These are phyloP conservation scores for Lepidochitona cinerea DNA, from an alignment of 2,888 invertebrate species.

Conservation along the genomic window DNA sequence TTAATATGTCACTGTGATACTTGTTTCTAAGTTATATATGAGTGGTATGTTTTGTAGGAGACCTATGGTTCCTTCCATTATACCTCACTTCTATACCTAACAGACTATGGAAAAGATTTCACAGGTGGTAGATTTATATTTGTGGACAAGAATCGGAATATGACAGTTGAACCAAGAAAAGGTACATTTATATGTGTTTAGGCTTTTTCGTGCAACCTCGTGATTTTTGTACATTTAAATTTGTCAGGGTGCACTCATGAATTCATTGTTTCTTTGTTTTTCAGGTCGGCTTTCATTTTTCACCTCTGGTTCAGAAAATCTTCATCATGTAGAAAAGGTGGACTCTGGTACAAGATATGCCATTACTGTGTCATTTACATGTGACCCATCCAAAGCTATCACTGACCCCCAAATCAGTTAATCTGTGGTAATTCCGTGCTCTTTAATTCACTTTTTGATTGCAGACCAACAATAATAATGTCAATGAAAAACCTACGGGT, in stretches of 20 bases:
- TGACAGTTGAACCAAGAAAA: constrained; percentile 83
- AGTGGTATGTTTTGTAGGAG: constrained; percentile 78
- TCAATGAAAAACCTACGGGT: too few relatives aligned
- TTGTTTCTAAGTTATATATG: too few relatives aligned
- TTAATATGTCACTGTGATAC: too few relatives aligned
- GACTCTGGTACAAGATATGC: constrained; percentile 84
- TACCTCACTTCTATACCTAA: constrained; percentile 86
- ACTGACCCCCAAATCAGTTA: constrained; percentile 37
- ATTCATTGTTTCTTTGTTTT: constrained; percentile 26
- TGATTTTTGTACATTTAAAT: not conserved
- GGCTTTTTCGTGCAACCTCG: not conserved
- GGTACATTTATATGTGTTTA: too few relatives aligned
- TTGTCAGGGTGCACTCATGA: not conserved
- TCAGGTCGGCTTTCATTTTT: constrained; percentile 84
- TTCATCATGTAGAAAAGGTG: constrained; percentile 86
- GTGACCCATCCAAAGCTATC: constrained; percentile 80
- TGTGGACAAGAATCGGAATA: constrained; percentile 77
- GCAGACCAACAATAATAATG: too few relatives aligned
- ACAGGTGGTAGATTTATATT: constrained; percentile 88
- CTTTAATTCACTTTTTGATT: too few relatives aligned
- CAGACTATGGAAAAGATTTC: constrained; percentile 83
- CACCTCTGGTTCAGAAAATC: constrained; percentile 89
- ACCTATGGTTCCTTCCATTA: constrained; percentile 90
- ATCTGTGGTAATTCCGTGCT: too few relatives aligned
- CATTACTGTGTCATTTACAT: constrained; percentile 89